phyloP scores from a whole-genome alignment of 1,140 invertebrate genomes.

The Odontomachus brunneus region DNA sequence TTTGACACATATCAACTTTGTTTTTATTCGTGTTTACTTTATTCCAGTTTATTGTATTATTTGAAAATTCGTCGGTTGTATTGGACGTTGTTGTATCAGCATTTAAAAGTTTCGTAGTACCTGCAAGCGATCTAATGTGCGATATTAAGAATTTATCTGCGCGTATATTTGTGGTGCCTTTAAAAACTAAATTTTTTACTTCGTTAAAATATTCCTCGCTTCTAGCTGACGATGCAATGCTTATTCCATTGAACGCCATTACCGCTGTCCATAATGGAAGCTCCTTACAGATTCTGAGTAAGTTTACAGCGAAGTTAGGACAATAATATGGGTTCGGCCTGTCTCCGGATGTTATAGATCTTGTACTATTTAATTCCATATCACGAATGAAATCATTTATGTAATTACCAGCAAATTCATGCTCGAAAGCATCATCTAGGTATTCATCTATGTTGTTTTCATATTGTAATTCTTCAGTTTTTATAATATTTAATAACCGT shows the following conservation, averaged over 20 bases:
- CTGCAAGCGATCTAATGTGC: slow-evolving; percentile 43
- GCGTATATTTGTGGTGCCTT: slow-evolving; percentile 32
- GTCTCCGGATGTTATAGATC: background rate
- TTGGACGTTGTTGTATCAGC: background rate
- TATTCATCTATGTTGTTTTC: background rate
- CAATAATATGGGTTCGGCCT: slow-evolving; percentile 61
- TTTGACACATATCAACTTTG: no score
- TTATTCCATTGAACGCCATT: slow-evolving; percentile 15
- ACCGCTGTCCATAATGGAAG: slow-evolving; percentile 61
- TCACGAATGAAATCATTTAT: slow-evolving; percentile 37
- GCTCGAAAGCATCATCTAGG: slow-evolving; percentile 11
- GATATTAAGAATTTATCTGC: slow-evolving; percentile 55
- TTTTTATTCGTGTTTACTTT: no score
- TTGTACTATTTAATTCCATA: slow-evolving; percentile 39
- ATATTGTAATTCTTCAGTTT: slow-evolving; percentile 9
- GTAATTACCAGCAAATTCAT: slow-evolving; percentile 4
- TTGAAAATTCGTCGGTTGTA: no score
- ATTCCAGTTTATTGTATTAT: no score
- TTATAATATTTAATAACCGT: slow-evolving; percentile 25
- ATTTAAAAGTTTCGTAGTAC: slow-evolving; percentile 56
- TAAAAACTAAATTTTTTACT: slow-evolving; percentile 56
- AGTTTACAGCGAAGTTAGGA: slow-evolving; percentile 15
- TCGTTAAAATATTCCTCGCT: slow-evolving; percentile 65
- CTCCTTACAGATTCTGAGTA: slow-evolving; percentile 50
- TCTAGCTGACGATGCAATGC: slow-evolving; percentile 55